These are phyloP conservation scores for Prolemur simus DNA, from an alignment of 2,113 vertebrate genomes.

Conservation along the genomic window DNA sequence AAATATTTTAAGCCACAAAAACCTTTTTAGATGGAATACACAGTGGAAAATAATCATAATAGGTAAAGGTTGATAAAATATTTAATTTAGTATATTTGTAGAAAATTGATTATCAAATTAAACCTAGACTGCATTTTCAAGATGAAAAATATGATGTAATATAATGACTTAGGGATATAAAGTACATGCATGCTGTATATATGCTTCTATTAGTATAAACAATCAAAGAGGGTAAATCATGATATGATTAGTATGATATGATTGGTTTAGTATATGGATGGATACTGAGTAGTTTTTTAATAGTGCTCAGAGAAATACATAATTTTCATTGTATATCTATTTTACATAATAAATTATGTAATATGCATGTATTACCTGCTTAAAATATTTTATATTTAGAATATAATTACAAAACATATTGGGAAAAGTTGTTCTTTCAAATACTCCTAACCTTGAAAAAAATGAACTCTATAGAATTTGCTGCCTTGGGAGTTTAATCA, in stretches of 20 bases:
- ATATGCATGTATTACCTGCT: neutral
- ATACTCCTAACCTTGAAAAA: neutral
- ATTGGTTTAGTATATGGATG: neutral
- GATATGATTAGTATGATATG: neutral
- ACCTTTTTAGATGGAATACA: neutral
- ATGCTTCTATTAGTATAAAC: neutral
- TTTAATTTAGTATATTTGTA: neutral
- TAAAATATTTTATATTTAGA: neutral
- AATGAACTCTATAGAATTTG: neutral
- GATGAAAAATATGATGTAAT: neutral
- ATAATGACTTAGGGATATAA: neutral
- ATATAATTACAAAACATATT: neutral
- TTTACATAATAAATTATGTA: neutral
- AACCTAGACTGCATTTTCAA: neutral
- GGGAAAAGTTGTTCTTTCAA: neutral
- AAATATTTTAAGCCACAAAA: neutral
- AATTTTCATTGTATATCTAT: neutral
- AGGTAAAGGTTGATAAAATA: neutral
- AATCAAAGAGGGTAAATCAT: neutral
- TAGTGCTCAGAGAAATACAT: neutral
- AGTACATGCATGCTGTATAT: neutral
- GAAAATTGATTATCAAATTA: neutral
- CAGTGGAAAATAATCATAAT: neutral
- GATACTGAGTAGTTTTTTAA: neutral
- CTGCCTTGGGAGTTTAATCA: neutral